A percentile compares a stretch with the other conserved stretches of the same genome.
Evolutionary conservation across 2,113 vertebrate species (phyloP).

Genomic region (Chloropsis cyanopogon): DNA sequence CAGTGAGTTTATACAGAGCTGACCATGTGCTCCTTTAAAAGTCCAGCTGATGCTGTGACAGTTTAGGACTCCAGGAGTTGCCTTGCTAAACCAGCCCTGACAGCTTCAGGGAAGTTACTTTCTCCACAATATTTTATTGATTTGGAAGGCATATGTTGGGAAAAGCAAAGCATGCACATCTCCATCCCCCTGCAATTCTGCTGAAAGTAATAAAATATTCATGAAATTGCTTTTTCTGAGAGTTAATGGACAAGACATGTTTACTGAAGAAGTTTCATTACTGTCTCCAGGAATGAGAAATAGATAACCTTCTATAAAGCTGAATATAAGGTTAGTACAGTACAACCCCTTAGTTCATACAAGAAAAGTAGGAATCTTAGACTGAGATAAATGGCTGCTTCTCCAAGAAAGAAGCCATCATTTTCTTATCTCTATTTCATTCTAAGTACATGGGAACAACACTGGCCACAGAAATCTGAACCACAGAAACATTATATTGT

Average conservation of each 20-base stretch:
- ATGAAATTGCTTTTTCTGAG: constrained; percentile 2
- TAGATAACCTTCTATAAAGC: not conserved
- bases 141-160: not conserved
- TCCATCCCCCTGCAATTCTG: not conserved
- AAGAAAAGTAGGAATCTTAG: not conserved
- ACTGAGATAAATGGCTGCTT: not conserved
- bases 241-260: not conserved
- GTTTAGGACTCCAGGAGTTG: not conserved
- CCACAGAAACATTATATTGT: not conserved
- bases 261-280: not conserved
- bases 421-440: not conserved
- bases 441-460: not conserved
- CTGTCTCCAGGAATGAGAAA: not conserved
- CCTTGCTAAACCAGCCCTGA: not conserved
- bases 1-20: not conserved
- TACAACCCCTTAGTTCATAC: not conserved
- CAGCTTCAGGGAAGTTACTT: not conserved
- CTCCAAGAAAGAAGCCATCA: not conserved
- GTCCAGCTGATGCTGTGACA: not conserved
- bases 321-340: not conserved
- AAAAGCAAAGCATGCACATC: not conserved
- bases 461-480: not conserved
- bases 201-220: constrained; percentile 8
- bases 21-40: not conserved
- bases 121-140: constrained; percentile 30